Base-by-base conservation (phyloP, 2,113 vertebrate genomes). In the Hippocampus abdominalis region DNA sequence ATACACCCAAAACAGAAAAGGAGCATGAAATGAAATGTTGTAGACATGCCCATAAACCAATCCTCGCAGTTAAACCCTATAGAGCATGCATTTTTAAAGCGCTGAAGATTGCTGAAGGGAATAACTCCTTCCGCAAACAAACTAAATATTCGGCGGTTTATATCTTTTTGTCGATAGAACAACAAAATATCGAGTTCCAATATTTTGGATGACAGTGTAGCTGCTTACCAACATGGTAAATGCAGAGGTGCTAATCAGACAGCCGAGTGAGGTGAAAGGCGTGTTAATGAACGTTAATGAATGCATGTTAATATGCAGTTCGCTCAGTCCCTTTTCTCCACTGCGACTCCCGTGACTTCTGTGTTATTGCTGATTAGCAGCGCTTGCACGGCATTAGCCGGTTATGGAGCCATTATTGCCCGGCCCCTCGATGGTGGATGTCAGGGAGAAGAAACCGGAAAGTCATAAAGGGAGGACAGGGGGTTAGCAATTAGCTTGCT, bases 311-410 rank as follows among this genome's bases (percentile, higher is more conserved):
- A 64, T 44, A 46, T 46, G 63, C 12, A 3, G 15, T 11, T n/a
- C 63, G 12, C 42, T 4, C 15, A 27, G 13, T 46, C 63, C 42
- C 42, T 46, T 46, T 46, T 25, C 42, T 40, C 62, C 62, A 60
- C 62, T 21, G n/a, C 3, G 63, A 44, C 40, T 64, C 42, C 61
- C 36, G n/a, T 25, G 36, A 40, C 39, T 42, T 63, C 12, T 44
- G 40, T 27, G 63, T 64, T 64, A 46, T 64, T 64, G 63, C 63
- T 64, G 27, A 64, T 64, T 46, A 64, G 63, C 40, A 16, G 40
- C 63, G 6, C 63, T 27, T 3, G 25, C 23, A 23, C 42, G 8
- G 42, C 63, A 46, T 64, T 64, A 64, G n/a, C 23, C 23, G 13
- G 40, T 64, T 64, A 64, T 27, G 23, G 40, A 46, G 42, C 40